Evolutionary conservation across 2,113 vertebrate species (phyloP), one percentile per base, ranked within the genome.

Genomic region (Forbesichthys agassizii): DNA sequence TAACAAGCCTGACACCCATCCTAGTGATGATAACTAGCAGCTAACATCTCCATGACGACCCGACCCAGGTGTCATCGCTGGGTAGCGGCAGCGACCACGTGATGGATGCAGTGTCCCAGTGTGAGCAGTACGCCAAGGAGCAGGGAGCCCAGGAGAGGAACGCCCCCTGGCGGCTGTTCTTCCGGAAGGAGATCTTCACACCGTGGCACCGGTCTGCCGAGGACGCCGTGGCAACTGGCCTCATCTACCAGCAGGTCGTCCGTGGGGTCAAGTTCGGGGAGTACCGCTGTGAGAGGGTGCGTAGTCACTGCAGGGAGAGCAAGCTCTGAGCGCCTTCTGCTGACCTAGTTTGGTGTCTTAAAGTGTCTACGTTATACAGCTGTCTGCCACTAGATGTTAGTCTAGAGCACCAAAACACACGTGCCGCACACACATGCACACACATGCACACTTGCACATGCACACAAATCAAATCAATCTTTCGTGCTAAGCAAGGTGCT

Each of bases 91-190:
- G 92, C 0, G 98, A 99, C 90, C 96, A 99, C 0, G 96, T 99
- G 75, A 99, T 99, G 98, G 98, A 99, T 0, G 98, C 97, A 0
- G 94, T 99, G 62, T 99, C 97, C 3, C 97, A 99, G 82, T 99
- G 96, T 0, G 98, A 99, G 82, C 96, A 98, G 80, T 99, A 98
- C 0, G 97, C 98, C 67, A 99, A 99, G 80, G 98, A 98, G 84
- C 97, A 99, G 82, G 98, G 98, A 0, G 98, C 97, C 0, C 98
- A 99, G 93, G 98, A 99, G 73, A 94, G 98, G 67, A 99, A 99
- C 0, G 98, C 97, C 0, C 98, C 98, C 0, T 99, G 98, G 98
- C 85, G 97, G 56, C 94, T 99, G 33, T 99, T 99, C 91, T 99
- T 97, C 90, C 93, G 96, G 72, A 99, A 99, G 83, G 97, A 99